These are phyloP conservation scores for Hoplodrina ambigua DNA, from an alignment of 2,888 invertebrate species.

Conservation along the genomic window DNA sequence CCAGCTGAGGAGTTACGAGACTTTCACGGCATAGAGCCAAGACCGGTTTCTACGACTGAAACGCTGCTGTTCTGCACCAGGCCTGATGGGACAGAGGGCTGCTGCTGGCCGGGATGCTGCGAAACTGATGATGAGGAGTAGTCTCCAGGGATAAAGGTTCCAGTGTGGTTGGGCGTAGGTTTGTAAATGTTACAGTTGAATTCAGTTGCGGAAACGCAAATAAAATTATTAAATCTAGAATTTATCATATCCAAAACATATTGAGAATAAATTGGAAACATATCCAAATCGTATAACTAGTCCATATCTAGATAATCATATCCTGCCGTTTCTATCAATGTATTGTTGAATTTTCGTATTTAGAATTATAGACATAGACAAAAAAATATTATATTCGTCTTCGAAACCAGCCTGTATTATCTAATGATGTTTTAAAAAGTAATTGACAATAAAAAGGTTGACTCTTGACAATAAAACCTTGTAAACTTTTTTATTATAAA, in stretches of 20 bases:
- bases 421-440: slow-evolving; percentile 31
- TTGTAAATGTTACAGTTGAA: no score
- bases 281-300: slow-evolving; percentile 44
- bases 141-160: slow-evolving; percentile 12
- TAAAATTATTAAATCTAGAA: slow-evolving; percentile 13
- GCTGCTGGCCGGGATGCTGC: slow-evolving; percentile 93
- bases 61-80: slow-evolving; percentile 95
- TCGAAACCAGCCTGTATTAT: slow-evolving; percentile 40
- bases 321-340: slow-evolving; percentile 61
- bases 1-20: slow-evolving; percentile 96
- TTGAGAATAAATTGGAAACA: slow-evolving; percentile 39
- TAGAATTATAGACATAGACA: slow-evolving; percentile 31
- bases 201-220: neutral
- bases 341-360: slow-evolving; percentile 60
- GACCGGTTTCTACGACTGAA: slow-evolving; percentile 93
- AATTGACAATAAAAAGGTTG: slow-evolving; percentile 53
- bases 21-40: slow-evolving; percentile 96
- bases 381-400: slow-evolving; percentile 36
- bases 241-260: slow-evolving; percentile 43
- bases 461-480: slow-evolving; percentile 48
- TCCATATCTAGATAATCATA: slow-evolving; percentile 53
- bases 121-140: slow-evolving; percentile 87
- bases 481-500: slow-evolving; percentile 31
- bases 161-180: neutral
- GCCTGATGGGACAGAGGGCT: slow-evolving; percentile 95